These are phyloP conservation scores for Gibbula magus DNA, from an alignment of 2,888 invertebrate species.

Conservation along the genomic window DNA sequence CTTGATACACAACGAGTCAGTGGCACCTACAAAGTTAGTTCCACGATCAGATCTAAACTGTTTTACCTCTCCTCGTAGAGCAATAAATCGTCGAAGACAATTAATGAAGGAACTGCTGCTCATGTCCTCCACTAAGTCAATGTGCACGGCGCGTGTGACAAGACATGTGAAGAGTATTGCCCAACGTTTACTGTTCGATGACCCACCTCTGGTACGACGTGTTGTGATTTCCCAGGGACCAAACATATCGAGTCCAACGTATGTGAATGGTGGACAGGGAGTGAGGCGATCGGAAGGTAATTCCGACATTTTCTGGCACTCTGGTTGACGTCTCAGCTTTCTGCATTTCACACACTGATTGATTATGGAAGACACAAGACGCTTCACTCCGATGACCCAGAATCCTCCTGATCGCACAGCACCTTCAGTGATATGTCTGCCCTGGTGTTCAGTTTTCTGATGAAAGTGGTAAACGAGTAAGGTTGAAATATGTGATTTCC, in stretches of 20 bases:
- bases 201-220: neutral
- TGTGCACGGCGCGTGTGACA: neutral
- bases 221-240: neutral
- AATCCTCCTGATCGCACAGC: neutral
- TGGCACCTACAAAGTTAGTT: constrained; percentile 24
- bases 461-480: neutral
- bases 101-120: neutral
- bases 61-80: neutral
- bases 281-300: neutral
- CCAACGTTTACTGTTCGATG: neutral
- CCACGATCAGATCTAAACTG: constrained; percentile 22
- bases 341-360: neutral
- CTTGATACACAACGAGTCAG: neutral
- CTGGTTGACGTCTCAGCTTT: neutral
- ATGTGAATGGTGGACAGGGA: neutral
- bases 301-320: neutral
- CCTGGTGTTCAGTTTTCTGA: neutral
- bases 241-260: neutral
- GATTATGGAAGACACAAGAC: too few species aligned
- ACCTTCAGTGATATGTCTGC: neutral
- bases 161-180: neutral
- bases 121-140: neutral
- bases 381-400: neutral
- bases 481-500: neutral
- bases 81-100: neutral